Evolutionary conservation across 1,140 invertebrate genomes (phyloP), one percentile per base, ranked within the genome.

Genomic region (Platorchestia sp.): DNA sequence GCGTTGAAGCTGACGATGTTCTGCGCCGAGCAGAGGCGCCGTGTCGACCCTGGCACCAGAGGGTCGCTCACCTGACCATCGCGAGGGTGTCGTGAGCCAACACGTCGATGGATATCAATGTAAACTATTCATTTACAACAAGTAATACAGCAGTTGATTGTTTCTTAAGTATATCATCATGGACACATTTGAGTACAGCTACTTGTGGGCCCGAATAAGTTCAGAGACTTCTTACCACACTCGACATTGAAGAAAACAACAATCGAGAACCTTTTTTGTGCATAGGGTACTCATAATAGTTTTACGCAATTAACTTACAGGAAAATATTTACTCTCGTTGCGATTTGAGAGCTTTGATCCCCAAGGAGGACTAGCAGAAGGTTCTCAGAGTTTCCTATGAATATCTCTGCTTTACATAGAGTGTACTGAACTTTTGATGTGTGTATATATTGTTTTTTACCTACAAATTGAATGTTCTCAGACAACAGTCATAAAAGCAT

Each of bases 11-110:
- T 43, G 27, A 96, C 45, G 51, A 96, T 51, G 22, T 95, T 59
- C 43, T 95, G 96, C 10, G n/a, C 41, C 0, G 36, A 97, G 14
- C 97, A 97, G 96, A 42, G 43, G 10, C 87, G 87, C 43, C 41
- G 43, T 3, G 87, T 89, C 27, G 43, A 42, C 0, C 27, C 41
- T 0, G 87, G 87, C 14, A 44, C n/a, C 87, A 44, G 43, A 14
- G 87, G 87, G 87, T 89, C 87, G 41, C 41, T 89, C 0, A 89
- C 41, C 87, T 89, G 87, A 6, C 41, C 27, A 36, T 75, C 59
- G 27, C 36, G 59, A 22, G 27, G 27, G 7, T 75, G 59, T 75
- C 14, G 27, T 75, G 59, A 22, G 59, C 59, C 36, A 10, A 75
- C 59, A 36, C 14, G 36, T n/a, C n/a, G n/a, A n/a, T n/a, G n/a